Base-by-base conservation (phyloP, 2,888 invertebrate genomes). In the Drosophila anomalata region DNA sequence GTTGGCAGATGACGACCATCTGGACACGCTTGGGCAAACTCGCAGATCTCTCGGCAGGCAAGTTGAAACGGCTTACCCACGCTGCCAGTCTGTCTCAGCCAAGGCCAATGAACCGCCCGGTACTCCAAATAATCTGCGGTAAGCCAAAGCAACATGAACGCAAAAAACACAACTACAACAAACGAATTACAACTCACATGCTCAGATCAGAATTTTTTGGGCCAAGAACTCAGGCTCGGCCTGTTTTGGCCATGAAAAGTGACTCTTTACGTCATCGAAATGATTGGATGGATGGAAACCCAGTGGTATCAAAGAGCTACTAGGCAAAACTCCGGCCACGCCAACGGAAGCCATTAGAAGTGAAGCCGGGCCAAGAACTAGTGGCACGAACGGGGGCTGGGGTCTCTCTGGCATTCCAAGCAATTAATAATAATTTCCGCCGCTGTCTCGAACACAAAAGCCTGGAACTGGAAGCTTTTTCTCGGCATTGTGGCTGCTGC, bases 401-500 rank as follows among this genome's bases (percentile, higher is more conserved):
- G 46, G 41, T n/a, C 11, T 42, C 41, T 41, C 52, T 56, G 77
- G 68, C 77, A 87, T 87, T 75, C 86, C 86, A 73, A 82, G 78
- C 82, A 89, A 89, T 87, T 89, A 89, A 89, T 87, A 82, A 89
- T 88, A 87, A 88, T 88, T 89, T 87, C 87, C 87, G 87, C 77
- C 87, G 87, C 77, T 78, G 76, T 73, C 77, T 44, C 63, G 55
- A 77, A 79, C 71, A 61, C 70, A 72, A 63, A 79, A 63, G 57
- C 73, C 17, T 12, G n/a, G 12, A 67, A 70, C 54, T 65, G 68
- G 50, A 67, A 69, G 70, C 72, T 67, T 63, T 78, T 73, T 69
- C 69, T 53, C 61, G 61, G 47, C 61, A 61, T 48, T 11, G 47
- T 9, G 14, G 55, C 61, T n/a, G 36, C 14, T 36, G 36, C 36